These are phyloP conservation scores for Arenaria interpres DNA, from an alignment of 2,113 vertebrate genomes.

Conservation along the genomic window DNA sequence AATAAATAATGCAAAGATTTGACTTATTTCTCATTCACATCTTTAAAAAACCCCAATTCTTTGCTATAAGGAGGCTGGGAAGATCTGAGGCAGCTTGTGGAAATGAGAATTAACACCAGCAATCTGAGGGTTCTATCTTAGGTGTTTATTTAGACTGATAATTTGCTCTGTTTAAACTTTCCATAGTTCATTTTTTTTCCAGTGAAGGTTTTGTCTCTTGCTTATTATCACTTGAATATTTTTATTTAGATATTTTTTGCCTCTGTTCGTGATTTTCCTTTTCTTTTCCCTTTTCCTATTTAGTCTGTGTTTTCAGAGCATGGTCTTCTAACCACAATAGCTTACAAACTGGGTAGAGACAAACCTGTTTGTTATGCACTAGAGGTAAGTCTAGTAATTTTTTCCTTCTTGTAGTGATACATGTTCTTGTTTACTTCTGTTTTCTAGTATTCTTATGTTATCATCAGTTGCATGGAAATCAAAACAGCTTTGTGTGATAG, in stretches of 20 bases:
- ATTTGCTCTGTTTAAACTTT: not conserved
- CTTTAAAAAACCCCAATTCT: not conserved
- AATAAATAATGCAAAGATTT: not conserved
- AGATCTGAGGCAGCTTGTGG: not conserved
- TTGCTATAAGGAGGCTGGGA: not conserved
- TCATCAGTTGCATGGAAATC: not conserved
- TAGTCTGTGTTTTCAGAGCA: slow-evolving; percentile 90
- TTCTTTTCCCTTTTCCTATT: not conserved
- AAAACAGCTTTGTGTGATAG: not conserved
- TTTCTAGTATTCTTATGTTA: not conserved
- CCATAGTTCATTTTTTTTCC: not conserved
- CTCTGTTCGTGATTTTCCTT: not conserved
- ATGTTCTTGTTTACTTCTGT: not conserved
- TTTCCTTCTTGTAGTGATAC: not conserved
- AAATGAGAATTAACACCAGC: not conserved
- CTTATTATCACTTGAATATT: not conserved
- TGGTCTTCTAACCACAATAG: slow-evolving; percentile 93
- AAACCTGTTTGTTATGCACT: slow-evolving; percentile 87
- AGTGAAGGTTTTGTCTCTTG: not conserved
- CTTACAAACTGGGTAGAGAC: slow-evolving; percentile 89
- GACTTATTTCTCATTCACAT: not conserved
- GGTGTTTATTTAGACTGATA: not conserved
- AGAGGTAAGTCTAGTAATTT: slow-evolving; percentile 78
- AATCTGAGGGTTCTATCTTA: not conserved
- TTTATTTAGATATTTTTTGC: not conserved